Base-by-base conservation (phyloP, 2,888 invertebrate genomes). In the Halictus ligatus region DNA sequence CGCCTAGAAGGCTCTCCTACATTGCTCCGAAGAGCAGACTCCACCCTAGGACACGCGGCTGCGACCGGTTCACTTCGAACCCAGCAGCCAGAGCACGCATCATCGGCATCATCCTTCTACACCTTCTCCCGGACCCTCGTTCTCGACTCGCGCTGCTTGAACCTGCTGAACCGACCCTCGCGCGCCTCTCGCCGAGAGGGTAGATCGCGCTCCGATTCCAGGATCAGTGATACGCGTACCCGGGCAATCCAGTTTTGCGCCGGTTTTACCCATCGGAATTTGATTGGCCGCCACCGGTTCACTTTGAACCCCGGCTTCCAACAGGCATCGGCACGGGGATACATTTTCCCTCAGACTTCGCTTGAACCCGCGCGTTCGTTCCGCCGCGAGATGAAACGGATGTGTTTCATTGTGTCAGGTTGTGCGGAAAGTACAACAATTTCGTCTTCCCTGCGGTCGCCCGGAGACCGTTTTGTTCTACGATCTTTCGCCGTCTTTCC, bases 21-120 rank as follows among this genome's bases (percentile, higher is more conserved):
- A 76, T 79, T 69, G 78, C 78, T 84, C 75, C 79, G 78, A 67
- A 80, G 58, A 25, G 67, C 83, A 60, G 85, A 80, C 87, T 87
- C 87, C 87, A 87, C 87, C 87, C 87, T 85, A 80, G 84, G 83
- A 40, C 83, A 83, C 83, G 83, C 82, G 82, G 71, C 83, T 67
- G 40, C 54, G 13, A 75, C 72, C 75, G 43, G 64, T 58, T 29
- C 58, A 46, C 69, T 29, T 15, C 13, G 71, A 58, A 25, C 40
- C 58, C 15, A n/a, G 69, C 69, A 71, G 21, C 69, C 69, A 43
- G 71, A 43, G 71, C 43, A 71, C 71, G 71, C 71, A 40, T 69
- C n/a, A 10, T n/a, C n/a, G n/a, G n/a, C n/a, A n/a, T 4, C 15
- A 43, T 43, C 43, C 43, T 43, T 43, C 43, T 43, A 0, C 8